A percentile compares a stretch with the other conserved stretches of the same genome.
Conservation (phyloP, 2,888 invertebrate genomes). For the Ochropacha duplaris region DNA sequence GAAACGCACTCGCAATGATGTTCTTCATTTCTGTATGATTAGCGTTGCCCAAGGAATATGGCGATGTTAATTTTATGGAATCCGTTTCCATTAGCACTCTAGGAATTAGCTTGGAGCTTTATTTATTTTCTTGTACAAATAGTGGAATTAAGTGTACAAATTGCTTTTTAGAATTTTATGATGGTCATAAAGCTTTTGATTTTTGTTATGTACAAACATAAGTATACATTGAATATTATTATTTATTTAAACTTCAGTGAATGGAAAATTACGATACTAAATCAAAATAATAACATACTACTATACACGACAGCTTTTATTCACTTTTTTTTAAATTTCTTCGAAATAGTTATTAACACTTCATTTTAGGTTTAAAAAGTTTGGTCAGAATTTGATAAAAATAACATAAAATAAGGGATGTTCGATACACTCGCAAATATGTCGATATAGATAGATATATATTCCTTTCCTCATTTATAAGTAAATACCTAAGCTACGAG, state of each 20-base stretch:
- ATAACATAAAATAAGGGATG: too few relatives aligned
- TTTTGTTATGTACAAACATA: not conserved
- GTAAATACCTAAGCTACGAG: too few relatives aligned
- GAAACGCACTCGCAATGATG: conserved; percentile 25
- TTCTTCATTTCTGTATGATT: conserved; percentile 4
- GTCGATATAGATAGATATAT: too few relatives aligned
- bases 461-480: too few relatives aligned
- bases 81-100: not conserved
- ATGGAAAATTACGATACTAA: not conserved
- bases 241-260: not conserved
- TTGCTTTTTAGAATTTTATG: not conserved
- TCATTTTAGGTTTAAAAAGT: too few relatives aligned
- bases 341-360: too few relatives aligned
- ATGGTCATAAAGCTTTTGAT: not conserved
- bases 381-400: too few relatives aligned
- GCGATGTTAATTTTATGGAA: not conserved
- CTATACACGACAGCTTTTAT: too few relatives aligned
- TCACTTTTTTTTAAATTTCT: too few relatives aligned
- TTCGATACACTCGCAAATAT: too few relatives aligned
- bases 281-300: too few relatives aligned
- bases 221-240: not conserved
- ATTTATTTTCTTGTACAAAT: not conserved
- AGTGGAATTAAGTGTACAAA: not conserved
- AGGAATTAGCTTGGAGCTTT: not conserved
- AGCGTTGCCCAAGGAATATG: not conserved